Base-by-base conservation (phyloP, 2,797 vertebrate species). In the Acrossocheilus fasciatus region DNA sequence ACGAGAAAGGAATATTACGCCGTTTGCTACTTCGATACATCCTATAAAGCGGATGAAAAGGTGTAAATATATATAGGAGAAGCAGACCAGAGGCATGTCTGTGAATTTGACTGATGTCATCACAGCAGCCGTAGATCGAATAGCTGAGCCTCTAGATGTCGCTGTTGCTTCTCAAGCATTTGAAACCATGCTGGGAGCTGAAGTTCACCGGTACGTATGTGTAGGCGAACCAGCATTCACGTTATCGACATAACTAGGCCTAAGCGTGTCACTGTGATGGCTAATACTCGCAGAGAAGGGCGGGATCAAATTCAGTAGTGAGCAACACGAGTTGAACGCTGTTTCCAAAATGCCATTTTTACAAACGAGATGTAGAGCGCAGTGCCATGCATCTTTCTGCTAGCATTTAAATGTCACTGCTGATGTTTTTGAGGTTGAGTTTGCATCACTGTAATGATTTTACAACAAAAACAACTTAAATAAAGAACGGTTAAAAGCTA, bases 1-100 rank as follows among this genome's bases (percentile, higher is more conserved):
- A 92, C 88, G 90, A 93, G 87, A 94, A 92, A 89, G 90, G 90
- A 89, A 93, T 92, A 88, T 70, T 92, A 80, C 92, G 92, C 91
- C 91, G 91, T 94, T 94, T 86, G 82, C 39, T 92, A 91, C 74
- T 79, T 88, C 30, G 73, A 94, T 82, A 90, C 86, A 89, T 94
- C 93, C 91, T 94, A 43, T 93, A 88, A 93, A 92, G 82, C 64
- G 85, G 90, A 93, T 79, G 75, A 50, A 82, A 80, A 86, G 26
- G 79, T 91, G 88, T 90, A 91, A 77, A 90, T 91, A 90, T 82
- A 23, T 30, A 41, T 26, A 80, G 5, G 9, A 36, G 30, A 70
- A 62, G 54, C 62, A 76, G 69, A 79, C 23, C 41, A 59, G 72
- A 72, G 74, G 62, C 69, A 75, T 41, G 26, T 77, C 76, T 78